These are phyloP conservation scores for Perdita meconis DNA, from an alignment of 2,888 invertebrate species.

Conservation along the genomic window DNA sequence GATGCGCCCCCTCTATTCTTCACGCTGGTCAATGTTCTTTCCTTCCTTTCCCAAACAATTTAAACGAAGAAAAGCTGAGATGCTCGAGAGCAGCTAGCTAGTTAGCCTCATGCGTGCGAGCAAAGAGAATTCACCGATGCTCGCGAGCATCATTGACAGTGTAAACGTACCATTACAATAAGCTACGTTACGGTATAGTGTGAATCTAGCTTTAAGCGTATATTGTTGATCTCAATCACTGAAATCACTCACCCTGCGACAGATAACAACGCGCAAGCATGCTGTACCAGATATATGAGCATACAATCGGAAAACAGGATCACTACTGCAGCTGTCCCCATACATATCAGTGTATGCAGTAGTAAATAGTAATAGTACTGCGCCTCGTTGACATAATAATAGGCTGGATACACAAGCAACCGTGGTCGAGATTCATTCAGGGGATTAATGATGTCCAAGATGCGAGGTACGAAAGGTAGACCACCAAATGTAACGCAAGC, in stretches of 20 bases:
- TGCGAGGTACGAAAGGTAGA: background rate
- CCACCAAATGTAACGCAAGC: background rate
- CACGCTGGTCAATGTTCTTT: too few relatives aligned
- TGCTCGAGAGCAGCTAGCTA: too few relatives aligned
- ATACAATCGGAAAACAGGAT: background rate
- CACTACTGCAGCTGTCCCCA: background rate
- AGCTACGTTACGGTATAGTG: too few relatives aligned
- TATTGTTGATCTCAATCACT: too few relatives aligned
- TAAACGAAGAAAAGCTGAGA: too few relatives aligned
- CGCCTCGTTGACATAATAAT: background rate
- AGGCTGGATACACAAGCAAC: background rate
- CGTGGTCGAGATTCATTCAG: constrained; percentile 1
- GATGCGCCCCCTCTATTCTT: too few relatives aligned
- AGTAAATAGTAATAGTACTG: background rate
- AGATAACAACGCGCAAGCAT: background rate
- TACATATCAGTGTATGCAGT: background rate
- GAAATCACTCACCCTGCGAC: constrained; percentile 1
- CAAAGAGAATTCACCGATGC: too few relatives aligned
- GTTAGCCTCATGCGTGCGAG: too few relatives aligned
- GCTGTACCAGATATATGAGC: background rate
- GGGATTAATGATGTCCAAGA: background rate
- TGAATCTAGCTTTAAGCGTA: too few relatives aligned
- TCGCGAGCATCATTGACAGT: too few relatives aligned
- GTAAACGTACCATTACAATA: too few relatives aligned
- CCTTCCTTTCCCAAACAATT: too few relatives aligned